Conservation (phyloP, 2,797 vertebrate genomes). For the Hydrolagus colliei region DNA sequence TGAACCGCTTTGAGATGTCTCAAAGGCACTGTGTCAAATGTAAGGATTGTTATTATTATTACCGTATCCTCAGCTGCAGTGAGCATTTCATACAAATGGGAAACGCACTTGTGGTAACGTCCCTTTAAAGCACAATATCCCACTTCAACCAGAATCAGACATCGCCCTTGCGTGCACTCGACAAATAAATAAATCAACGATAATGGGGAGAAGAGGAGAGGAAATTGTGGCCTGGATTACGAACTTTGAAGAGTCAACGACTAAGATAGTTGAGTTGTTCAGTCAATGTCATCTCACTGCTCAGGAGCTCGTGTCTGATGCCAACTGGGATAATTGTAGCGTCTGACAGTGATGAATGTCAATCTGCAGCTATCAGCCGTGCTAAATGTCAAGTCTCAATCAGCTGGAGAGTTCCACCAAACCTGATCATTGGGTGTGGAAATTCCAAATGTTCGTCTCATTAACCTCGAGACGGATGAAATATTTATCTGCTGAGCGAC, state of each 20-base stretch:
- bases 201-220: background rate
- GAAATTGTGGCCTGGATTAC: background rate
- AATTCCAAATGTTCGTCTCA: background rate
- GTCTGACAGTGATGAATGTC: conserved; percentile 5
- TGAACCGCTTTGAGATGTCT: too few relatives aligned
- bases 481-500: too few relatives aligned
- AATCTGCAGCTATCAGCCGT: background rate
- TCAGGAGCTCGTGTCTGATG: conserved; percentile 10
- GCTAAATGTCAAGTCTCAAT: too few relatives aligned
- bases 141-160: too few relatives aligned
- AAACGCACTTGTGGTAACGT: too few relatives aligned
- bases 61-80: too few relatives aligned
- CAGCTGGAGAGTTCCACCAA: background rate
- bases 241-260: too few relatives aligned
- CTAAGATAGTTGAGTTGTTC: background rate
- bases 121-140: too few relatives aligned
- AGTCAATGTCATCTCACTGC: background rate
- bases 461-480: background rate
- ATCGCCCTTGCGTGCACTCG: too few relatives aligned
- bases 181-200: background rate
- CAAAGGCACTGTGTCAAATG: too few relatives aligned
- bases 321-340: background rate
- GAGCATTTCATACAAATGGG: too few relatives aligned
- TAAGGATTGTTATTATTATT: too few relatives aligned
- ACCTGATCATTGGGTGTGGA: background rate